phyloP scores from a whole-genome alignment of 2,888 invertebrate species.

The Matsumyia berberina region DNA sequence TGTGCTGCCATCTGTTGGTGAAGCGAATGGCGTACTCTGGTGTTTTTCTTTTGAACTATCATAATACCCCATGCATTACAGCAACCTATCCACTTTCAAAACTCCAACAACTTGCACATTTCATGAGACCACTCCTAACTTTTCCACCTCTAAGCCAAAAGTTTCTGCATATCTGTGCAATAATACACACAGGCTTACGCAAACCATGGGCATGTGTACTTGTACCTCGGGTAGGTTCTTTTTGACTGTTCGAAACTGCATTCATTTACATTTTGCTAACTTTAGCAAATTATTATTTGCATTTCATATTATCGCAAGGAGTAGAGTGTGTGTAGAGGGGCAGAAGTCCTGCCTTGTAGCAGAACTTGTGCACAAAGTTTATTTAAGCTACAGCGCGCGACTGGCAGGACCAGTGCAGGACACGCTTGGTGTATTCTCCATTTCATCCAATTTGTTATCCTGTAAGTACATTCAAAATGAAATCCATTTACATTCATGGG shows the following conservation, averaged over 20 bases:
- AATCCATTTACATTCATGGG: constrained; percentile 55
- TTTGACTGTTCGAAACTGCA: constrained; percentile 41
- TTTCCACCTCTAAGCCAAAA: not conserved
- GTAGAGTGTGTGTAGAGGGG: constrained; percentile 1
- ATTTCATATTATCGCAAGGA: constrained; percentile 60
- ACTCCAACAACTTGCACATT: not conserved
- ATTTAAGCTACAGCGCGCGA: constrained; percentile 2
- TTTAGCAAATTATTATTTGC: constrained; percentile 68
- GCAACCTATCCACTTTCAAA: too few species aligned
- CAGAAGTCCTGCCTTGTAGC: constrained; percentile 11
- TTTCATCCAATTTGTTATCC: constrained; percentile 71
- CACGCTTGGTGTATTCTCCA: constrained; percentile 47
- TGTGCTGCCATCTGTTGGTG: too few species aligned
- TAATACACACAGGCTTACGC: not conserved
- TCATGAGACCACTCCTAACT: not conserved
- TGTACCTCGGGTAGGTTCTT: not conserved
- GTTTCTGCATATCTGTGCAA: not conserved
- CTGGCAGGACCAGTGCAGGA: constrained; percentile 15
- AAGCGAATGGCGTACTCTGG: too few species aligned
- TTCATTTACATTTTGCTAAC: constrained; percentile 63
- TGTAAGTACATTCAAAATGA: constrained; percentile 63
- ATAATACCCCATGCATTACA: too few species aligned
- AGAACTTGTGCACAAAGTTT: constrained; percentile 49
- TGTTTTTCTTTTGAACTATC: too few species aligned
- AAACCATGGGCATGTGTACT: too few species aligned